Evolutionary conservation across 2,113 vertebrate genomes (phyloP).

Genomic region (Chinchilla lanigera): DNA sequence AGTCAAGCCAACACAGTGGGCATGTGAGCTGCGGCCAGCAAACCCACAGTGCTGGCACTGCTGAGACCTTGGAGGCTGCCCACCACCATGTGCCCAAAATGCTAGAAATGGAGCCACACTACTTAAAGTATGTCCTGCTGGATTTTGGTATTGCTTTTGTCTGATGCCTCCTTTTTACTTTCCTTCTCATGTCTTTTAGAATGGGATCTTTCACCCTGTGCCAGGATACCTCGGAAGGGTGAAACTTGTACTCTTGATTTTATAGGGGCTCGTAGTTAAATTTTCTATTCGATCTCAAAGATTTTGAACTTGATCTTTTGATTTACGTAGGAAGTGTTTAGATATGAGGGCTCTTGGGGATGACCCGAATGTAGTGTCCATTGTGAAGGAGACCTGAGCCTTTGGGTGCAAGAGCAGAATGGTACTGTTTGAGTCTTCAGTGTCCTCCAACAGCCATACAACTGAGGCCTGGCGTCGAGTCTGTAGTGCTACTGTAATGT

Average conservation of each 20-base stretch:
- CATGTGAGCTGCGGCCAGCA: neutral
- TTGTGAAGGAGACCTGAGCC: neutral
- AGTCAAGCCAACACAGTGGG: neutral
- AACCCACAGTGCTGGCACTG: neutral
- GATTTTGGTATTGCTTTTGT: neutral
- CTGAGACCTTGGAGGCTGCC: neutral
- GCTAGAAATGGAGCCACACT: neutral
- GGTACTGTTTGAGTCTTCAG: neutral
- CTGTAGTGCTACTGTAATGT: neutral
- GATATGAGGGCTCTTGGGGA: neutral
- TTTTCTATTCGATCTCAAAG: neutral
- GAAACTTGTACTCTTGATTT: neutral
- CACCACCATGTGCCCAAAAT: neutral
- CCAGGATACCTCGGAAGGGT: neutral
- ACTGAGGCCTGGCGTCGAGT: neutral
- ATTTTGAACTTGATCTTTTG: neutral
- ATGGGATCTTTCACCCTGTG: neutral
- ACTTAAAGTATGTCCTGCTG: too few species aligned
- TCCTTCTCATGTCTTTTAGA: neutral
- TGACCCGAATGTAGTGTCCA: neutral
- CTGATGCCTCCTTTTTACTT: neutral
- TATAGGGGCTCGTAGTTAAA: neutral
- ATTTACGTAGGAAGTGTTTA: neutral
- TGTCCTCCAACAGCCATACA: neutral
- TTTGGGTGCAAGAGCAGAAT: neutral